These are phyloP conservation scores for Drosophila bipectinata DNA, from an alignment of 1,140 invertebrate genomes.

Conservation along the genomic window DNA sequence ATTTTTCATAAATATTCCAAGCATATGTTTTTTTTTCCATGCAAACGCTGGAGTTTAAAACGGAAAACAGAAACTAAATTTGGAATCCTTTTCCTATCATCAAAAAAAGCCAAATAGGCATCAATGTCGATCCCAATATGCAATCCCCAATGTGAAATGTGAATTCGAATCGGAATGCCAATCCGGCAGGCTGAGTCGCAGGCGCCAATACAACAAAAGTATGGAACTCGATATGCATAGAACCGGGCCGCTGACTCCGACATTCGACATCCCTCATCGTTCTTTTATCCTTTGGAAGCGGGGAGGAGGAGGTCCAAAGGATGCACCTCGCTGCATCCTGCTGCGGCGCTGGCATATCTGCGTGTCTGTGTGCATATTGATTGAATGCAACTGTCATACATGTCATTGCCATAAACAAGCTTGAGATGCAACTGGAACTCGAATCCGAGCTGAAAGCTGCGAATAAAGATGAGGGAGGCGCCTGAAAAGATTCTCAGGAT, in stretches of 20 bases:
- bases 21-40: background rate
- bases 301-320: background rate
- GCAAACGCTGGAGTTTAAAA: background rate
- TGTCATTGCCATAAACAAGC: constrained; percentile 71
- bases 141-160: constrained; percentile 39
- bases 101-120: constrained; percentile 19
- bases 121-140: constrained; percentile 27
- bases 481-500: constrained; percentile 6
- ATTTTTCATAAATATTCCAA: background rate
- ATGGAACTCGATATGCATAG: constrained; percentile 57
- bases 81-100: background rate
- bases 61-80: background rate
- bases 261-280: constrained; percentile 10
- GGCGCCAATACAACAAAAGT: constrained; percentile 36
- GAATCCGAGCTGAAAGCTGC: constrained; percentile 5
- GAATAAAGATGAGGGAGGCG: background rate
- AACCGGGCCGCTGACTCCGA: constrained; percentile 22
- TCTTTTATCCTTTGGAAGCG: background rate
- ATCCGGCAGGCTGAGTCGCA: constrained; percentile 21
- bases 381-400: constrained; percentile 76
- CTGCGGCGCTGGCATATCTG: background rate
- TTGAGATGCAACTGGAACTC: constrained; percentile 27
- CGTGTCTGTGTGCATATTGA: constrained; percentile 60
- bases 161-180: constrained; percentile 43
- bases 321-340: constrained; percentile 9